A percentile compares a stretch with the other conserved stretches of the same genome.
Conservation (phyloP, 23 tunicate genomes). For the Diplosoma virens region DNA sequence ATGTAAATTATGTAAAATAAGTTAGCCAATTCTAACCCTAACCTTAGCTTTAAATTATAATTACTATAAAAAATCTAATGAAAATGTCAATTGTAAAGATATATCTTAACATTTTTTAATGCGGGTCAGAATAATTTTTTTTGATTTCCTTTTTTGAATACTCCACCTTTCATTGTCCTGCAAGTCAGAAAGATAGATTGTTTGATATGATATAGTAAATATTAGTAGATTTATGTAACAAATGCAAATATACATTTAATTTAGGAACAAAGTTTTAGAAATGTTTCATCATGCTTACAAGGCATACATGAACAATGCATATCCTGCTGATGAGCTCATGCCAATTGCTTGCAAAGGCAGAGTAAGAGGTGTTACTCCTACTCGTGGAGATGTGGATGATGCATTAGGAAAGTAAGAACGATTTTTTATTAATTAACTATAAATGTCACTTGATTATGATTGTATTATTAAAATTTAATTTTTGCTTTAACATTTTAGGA, state of each 20-base stretch:
- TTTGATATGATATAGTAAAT: too few species aligned
- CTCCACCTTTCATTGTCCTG: neutral
- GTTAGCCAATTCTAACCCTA: too few species aligned
- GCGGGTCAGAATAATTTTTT: too few species aligned
- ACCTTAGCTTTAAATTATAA: too few species aligned
- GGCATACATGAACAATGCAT: conserved; percentile 87
- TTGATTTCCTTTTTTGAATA: too few species aligned
- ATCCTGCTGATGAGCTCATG: conserved; percentile 98
- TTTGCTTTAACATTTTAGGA: neutral
- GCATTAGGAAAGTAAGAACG: conserved; percentile 78
- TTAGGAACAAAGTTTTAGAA: conserved; percentile 75
- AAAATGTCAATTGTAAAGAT: too few species aligned
- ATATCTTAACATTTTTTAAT: too few species aligned
- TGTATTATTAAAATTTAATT: neutral
- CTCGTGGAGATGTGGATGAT: conserved; percentile 96
- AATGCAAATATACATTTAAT: neutral
- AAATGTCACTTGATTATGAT: neutral
- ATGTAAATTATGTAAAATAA: too few species aligned
- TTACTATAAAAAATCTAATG: too few species aligned
- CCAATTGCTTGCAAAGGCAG: conserved; percentile 95
- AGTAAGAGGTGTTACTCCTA: conserved; percentile 69
- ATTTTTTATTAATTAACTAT: neutral
- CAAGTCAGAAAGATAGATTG: too few species aligned
- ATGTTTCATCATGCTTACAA: conserved; percentile 91
- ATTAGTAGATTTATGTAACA: too few species aligned